Evolutionary conservation across 2,888 invertebrate genomes (phyloP), one percentile per base, ranked within the genome.

Genomic region (Sussaba pulchella): DNA sequence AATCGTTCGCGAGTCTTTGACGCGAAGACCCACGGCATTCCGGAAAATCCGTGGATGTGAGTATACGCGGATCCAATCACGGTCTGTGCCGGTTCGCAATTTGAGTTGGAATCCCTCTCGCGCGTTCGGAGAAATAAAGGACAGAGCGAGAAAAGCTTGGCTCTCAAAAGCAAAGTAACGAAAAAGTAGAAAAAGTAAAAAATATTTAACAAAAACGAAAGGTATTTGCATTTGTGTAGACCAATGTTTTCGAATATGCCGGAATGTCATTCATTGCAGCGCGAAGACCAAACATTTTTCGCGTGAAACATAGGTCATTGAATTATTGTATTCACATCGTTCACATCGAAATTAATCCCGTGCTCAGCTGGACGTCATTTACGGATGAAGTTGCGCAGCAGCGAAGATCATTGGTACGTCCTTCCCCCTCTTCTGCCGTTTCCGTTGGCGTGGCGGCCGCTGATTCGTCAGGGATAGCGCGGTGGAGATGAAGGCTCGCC

Each of bases 1-100:
- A 79, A 79, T 79, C 74, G 66, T 45, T 79, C 71, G 61, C 59
- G 66, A 75, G 74, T 75, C 75, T 75, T 80, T 75, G 75, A 75
- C 79, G 75, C 63, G n/a, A 14, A 17, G 31, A 26, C 31, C 12
- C 17, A 54, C 19, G 39, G 41, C 21, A 9, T n/a, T 39, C 21
- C 12, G 57, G 47, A 80, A 75, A 75, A 75, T 61, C 66, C 57
- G 45, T 10, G 45, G 47, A 21, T 50, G 31, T 17, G 2, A n/a
- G 57, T 43, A 36, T 47, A 63, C 64, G 71, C 75, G 43, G 75
- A 80, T 75, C 69, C 79, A 75, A 79, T 79, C 79, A 79, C 59
- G 64, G 66, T 59, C 69, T 50, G 9, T 70, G 47, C 50, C 69
- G 45, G 63, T 43, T 75, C 50, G 59, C 74, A 75, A 79, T 79